phyloP scores from a whole-genome alignment of 1,140 invertebrate genomes.

The Zaprionus kolodkinae region DNA sequence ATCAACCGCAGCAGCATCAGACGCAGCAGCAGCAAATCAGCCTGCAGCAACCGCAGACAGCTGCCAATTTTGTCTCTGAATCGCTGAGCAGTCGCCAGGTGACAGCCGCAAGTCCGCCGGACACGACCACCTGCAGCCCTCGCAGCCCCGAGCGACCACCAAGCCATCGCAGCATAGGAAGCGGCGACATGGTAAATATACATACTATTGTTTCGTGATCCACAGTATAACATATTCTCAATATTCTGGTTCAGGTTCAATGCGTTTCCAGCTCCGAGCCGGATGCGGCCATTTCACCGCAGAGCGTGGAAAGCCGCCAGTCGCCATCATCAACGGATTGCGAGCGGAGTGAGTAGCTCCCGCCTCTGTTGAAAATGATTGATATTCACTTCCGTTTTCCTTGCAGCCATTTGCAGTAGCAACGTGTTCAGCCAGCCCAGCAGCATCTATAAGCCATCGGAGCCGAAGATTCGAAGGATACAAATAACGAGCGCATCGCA shows the following conservation, averaged over 20 bases:
- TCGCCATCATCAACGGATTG: constrained; percentile 80
- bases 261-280: constrained; percentile 93
- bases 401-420: constrained; percentile 46
- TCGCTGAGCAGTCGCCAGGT: constrained; percentile 77
- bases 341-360: constrained; percentile 65
- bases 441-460: constrained; percentile 75
- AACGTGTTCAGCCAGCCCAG: constrained; percentile 66
- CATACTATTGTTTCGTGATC: background rate
- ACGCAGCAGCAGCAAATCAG: constrained; percentile 69
- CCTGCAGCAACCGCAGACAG: constrained; percentile 44
- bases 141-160: constrained; percentile 78
- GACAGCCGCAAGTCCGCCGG: constrained; percentile 87
- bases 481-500: constrained; percentile 71
- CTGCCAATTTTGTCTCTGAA: constrained; percentile 76
- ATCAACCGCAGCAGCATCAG: constrained; percentile 54
- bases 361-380: background rate
- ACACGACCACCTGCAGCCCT: constrained; percentile 92
- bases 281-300: constrained; percentile 86
- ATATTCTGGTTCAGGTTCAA: constrained; percentile 89
- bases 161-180: constrained; percentile 81
- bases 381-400: background rate
- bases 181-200: constrained; percentile 79
- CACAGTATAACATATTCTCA: background rate
- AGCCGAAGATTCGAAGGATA: constrained; percentile 79
- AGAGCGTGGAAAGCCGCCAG: constrained; percentile 74